phyloP scores from a whole-genome alignment of 2,888 invertebrate genomes.

The Anoncus sp. region DNA sequence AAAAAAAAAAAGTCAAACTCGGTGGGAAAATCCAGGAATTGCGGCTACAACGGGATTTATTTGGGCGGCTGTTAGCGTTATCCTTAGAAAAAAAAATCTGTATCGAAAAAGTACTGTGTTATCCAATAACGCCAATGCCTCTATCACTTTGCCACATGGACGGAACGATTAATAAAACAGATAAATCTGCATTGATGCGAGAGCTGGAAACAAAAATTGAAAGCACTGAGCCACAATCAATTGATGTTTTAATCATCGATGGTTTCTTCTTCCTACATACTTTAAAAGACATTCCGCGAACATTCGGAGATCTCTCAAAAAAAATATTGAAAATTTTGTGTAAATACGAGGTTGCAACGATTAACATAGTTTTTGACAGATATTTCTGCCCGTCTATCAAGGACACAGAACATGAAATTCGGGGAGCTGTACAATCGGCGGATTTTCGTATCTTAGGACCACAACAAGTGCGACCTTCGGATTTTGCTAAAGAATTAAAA shows the following conservation, averaged over 20 bases:
- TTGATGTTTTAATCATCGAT: constrained; percentile 73
- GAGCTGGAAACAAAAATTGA: constrained; percentile 54
- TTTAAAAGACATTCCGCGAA: constrained; percentile 73
- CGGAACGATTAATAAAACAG: constrained; percentile 68
- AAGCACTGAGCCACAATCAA: constrained; percentile 18
- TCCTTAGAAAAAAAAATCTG: constrained; percentile 58
- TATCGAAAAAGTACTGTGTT: constrained; percentile 66
- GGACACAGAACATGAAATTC: constrained; percentile 48
- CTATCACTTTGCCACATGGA: constrained; percentile 68
- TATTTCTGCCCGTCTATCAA: constrained; percentile 60
- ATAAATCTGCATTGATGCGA: constrained; percentile 68
- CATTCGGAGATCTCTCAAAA: constrained; percentile 73
- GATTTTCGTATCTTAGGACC: not conserved
- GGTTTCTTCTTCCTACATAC: constrained; percentile 75
- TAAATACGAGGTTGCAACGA: constrained; percentile 42
- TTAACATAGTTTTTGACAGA: constrained; percentile 57
- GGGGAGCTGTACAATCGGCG: constrained; percentile 10
- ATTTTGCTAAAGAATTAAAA: not conserved
- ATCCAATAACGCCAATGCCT: constrained; percentile 69
- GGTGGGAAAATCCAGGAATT: constrained; percentile 40
- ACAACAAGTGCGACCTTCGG: not conserved
- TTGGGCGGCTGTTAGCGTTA: constrained; percentile 47
- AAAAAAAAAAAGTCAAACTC: constrained; percentile 37
- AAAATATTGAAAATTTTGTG: constrained; percentile 70
- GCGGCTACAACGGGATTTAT: constrained; percentile 40